A percentile compares a stretch with the other conserved stretches of the same genome.
phyloP scores from a whole-genome alignment of 2,113 vertebrate species.

The Cebus imitator region DNA sequence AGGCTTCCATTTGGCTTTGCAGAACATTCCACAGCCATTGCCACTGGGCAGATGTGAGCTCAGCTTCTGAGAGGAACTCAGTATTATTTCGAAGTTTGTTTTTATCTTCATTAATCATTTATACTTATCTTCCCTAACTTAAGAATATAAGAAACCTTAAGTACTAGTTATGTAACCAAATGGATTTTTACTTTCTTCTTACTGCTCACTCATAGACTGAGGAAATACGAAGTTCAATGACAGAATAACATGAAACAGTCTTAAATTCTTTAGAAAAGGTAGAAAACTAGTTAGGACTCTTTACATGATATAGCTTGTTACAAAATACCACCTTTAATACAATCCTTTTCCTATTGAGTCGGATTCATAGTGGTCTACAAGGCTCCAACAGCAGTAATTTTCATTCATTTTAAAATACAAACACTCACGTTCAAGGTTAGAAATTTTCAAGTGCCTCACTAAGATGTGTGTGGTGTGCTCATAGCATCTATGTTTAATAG shows the following conservation, averaged over 20 bases:
- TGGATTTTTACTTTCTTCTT: not conserved
- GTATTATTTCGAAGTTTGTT: not conserved
- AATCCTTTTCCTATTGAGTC: not conserved
- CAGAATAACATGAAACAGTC: not conserved
- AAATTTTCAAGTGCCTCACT: not conserved
- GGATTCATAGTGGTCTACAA: not conserved
- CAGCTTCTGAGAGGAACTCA: not conserved
- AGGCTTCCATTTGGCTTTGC: not conserved
- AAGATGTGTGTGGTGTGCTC: not conserved
- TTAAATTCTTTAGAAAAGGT: constrained; percentile 7
- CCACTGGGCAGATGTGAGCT: not conserved
- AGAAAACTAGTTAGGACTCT: not conserved
- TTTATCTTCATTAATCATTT: not conserved
- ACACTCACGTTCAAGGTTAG: not conserved
- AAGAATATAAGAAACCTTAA: not conserved
- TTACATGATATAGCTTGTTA: not conserved
- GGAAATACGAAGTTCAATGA: not conserved
- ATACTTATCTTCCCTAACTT: not conserved
- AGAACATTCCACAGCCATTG: not conserved
- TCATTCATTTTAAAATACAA: not conserved
- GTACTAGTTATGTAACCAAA: not conserved
- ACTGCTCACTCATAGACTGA: not conserved
- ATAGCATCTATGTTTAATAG: not conserved
- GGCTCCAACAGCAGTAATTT: not conserved
- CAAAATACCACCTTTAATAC: not conserved